A percentile compares a stretch with the other conserved stretches of the same genome.
phyloP scores from a whole-genome alignment of 1,140 invertebrate species.

The Dufourea novaeangliae region DNA sequence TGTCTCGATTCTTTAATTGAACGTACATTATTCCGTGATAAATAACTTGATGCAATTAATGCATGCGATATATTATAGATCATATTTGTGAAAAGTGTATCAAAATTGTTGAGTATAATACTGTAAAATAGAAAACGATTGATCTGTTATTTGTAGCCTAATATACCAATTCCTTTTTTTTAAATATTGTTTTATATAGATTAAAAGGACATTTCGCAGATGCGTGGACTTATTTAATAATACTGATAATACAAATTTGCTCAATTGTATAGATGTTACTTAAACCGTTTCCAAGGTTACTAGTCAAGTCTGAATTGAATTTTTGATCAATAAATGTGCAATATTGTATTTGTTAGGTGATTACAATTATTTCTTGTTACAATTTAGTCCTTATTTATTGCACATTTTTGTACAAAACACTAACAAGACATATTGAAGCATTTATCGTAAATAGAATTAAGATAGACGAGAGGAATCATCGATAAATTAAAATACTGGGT shows the following conservation, averaged over 20 bases:
- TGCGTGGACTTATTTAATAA: too few relatives aligned
- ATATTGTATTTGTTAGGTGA: background rate
- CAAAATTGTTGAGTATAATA: conserved; percentile 31
- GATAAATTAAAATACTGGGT: conserved; percentile 24
- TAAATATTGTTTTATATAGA: background rate
- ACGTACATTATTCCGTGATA: background rate
- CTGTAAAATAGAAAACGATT: conserved; percentile 17
- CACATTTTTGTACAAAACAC: conserved; percentile 41
- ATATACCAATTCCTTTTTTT: conserved; percentile 1
- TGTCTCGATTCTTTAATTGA: conserved; percentile 10
- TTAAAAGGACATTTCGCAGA: too few relatives aligned
- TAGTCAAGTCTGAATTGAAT: conserved; percentile 19
- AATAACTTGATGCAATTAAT: background rate
- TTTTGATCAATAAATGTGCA: background rate
- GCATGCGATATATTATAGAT: background rate
- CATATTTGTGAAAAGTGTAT: conserved; percentile 25
- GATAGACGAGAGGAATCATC: conserved; percentile 17
- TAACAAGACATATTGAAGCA: conserved; percentile 5
- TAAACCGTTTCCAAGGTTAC: conserved; percentile 2
- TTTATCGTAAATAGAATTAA: background rate
- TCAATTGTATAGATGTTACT: too few relatives aligned
- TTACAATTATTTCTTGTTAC: background rate
- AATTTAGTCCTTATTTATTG: conserved; percentile 34
- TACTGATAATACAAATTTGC: too few relatives aligned
- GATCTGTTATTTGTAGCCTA: conserved; percentile 21